phyloP scores from a whole-genome alignment of 2,113 vertebrate genomes.

The Poicephalus meyeri region DNA sequence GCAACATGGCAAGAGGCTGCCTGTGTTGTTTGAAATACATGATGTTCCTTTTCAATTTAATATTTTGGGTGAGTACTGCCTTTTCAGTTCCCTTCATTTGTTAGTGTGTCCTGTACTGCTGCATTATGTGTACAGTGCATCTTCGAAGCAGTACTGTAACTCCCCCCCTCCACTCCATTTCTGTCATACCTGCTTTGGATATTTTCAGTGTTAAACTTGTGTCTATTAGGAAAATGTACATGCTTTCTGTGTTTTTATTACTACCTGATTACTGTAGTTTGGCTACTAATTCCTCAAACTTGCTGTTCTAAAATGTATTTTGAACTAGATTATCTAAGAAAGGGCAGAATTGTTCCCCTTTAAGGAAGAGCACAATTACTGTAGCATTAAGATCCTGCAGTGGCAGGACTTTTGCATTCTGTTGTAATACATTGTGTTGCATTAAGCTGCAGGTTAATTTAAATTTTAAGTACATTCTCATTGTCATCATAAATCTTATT shows the following conservation, averaged over 20 bases:
- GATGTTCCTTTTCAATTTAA: constrained; percentile 99
- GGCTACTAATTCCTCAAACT: not conserved
- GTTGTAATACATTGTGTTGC: not conserved
- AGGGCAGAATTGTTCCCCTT: not conserved
- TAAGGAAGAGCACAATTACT: not conserved
- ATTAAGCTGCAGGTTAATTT: not conserved
- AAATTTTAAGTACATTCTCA: not conserved
- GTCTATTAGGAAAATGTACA: not conserved
- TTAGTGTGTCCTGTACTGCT: not conserved
- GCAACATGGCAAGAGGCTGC: constrained; percentile 99
- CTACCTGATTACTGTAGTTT: not conserved
- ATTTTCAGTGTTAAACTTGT: constrained; percentile 31
- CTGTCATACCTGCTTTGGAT: constrained; percentile 29
- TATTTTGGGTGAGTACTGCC: constrained; percentile 96
- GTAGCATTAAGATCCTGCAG: constrained; percentile 50
- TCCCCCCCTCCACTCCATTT: not conserved
- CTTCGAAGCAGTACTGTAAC: constrained; percentile 47
- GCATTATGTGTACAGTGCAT: constrained; percentile 33
- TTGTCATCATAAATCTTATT: not conserved
- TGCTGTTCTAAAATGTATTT: not conserved
- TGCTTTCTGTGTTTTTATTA: not conserved
- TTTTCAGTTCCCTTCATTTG: constrained; percentile 24
- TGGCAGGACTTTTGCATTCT: constrained; percentile 6
- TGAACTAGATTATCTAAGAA: not conserved
- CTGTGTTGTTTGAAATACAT: constrained; percentile 98